These are phyloP conservation scores for Orthonyx spaldingii DNA, from an alignment of 2,113 vertebrate species.

Conservation along the genomic window DNA sequence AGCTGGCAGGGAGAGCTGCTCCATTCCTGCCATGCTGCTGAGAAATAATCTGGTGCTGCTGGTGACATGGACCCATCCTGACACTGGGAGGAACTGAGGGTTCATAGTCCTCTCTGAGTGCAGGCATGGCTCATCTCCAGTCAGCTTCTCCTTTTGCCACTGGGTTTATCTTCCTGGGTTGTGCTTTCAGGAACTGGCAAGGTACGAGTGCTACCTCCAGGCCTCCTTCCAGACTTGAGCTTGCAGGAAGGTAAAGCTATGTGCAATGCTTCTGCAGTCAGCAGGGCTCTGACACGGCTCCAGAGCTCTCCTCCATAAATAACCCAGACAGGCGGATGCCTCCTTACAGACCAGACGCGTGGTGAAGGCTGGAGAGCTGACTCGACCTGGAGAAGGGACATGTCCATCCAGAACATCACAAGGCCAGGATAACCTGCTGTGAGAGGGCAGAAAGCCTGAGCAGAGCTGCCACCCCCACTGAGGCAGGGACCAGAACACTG, in stretches of 20 bases:
- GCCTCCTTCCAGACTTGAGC: not conserved
- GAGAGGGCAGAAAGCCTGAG: not conserved
- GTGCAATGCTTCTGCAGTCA: not conserved
- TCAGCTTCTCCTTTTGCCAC: not conserved
- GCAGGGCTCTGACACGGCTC: not conserved
- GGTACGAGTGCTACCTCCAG: not conserved
- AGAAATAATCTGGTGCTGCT: not conserved
- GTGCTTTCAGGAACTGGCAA: not conserved
- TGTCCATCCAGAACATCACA: not conserved
- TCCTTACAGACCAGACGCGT: not conserved
- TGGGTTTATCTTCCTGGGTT: not conserved
- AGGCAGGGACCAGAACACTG: not conserved
- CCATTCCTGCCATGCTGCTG: not conserved
- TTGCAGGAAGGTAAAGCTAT: not conserved
- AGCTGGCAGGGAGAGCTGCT: not conserved
- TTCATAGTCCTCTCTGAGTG: not conserved
- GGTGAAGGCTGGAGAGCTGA: not conserved
- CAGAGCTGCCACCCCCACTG: not conserved
- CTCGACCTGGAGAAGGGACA: not conserved
- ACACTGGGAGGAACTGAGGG: not conserved
- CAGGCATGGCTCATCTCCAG: not conserved
- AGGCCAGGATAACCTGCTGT: fast-evolving
- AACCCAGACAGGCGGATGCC: not conserved
- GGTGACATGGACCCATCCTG: not conserved
- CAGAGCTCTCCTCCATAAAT: not conserved